A percentile compares a stretch with the other conserved stretches of the same genome.
phyloP scores from a whole-genome alignment of 1,140 invertebrate species.

The Pseudomyrmex pallidus region DNA sequence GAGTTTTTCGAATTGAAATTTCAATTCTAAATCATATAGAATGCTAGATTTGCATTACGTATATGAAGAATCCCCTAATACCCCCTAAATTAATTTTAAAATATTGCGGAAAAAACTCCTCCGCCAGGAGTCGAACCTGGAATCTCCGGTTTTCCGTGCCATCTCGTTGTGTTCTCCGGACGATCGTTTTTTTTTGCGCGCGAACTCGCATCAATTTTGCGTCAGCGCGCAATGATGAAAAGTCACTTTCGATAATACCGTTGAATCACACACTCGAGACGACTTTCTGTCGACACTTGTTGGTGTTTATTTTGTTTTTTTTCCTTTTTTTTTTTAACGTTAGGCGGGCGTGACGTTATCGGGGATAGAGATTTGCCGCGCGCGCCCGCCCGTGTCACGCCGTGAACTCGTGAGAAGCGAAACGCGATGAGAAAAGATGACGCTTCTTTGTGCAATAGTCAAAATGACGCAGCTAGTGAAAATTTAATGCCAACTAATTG shows the following conservation, averaged over 20 bases:
- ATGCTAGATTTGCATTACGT: too few species aligned
- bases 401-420: conserved; percentile 3
- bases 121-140: too few species aligned
- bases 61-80: too few species aligned
- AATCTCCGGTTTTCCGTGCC: too few species aligned
- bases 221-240: too few species aligned
- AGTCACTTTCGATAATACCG: background rate
- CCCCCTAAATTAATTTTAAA: too few species aligned
- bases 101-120: too few species aligned
- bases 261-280: background rate
- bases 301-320: background rate
- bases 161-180: too few species aligned
- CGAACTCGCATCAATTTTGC: too few species aligned
- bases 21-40: too few species aligned
- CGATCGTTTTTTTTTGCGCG: background rate
- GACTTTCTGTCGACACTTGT: background rate
- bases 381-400: conserved; percentile 4
- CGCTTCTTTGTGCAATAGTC: conserved; percentile 24
- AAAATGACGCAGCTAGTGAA: background rate
- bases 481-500: background rate
- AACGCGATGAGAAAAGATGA: conserved; percentile 6
- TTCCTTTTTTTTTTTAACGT: background rate
- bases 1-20: too few species aligned
- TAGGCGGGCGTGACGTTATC: background rate
- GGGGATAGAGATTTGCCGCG: background rate